Conservation (phyloP, 92 coral and sea anemone species). For the Zoanthus sansibaricus region DNA sequence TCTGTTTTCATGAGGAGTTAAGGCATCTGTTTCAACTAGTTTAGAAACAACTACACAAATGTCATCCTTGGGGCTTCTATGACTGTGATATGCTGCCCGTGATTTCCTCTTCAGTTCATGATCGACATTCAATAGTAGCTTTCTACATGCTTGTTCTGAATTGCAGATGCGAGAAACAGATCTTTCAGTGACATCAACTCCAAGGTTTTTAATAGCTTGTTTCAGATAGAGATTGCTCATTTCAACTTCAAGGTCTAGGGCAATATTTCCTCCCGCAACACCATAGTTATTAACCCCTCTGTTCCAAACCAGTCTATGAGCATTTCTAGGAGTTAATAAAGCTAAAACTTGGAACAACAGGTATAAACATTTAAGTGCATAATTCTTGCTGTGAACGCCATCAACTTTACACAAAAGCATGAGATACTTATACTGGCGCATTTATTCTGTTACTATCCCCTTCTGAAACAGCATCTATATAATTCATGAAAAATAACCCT, state of each 20-base stretch:
- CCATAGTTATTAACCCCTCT: conserved; percentile 36
- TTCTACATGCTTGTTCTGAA: conserved; percentile 12
- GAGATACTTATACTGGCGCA: conserved; percentile 35
- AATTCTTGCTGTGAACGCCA: conserved; percentile 8
- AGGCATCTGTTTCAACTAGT: conserved; percentile 23
- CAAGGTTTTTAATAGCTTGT: conserved; percentile 52
- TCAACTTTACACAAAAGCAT: conserved; percentile 32
- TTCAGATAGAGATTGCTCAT: conserved; percentile 53
- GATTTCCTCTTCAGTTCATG: not conserved
- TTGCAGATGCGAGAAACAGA: conserved; percentile 16
- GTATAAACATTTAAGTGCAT: conserved; percentile 17
- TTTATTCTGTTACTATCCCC: conserved; percentile 41
- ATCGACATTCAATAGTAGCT: not conserved
- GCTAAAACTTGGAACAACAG: conserved; percentile 28
- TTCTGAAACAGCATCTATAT: conserved; percentile 44
- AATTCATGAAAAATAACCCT: conserved; percentile 61
- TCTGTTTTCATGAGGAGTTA: conserved; percentile 21
- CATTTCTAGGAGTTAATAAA: conserved; percentile 43
- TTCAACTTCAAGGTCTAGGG: conserved; percentile 57
- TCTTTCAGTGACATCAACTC: conserved; percentile 18
- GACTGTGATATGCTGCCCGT: conserved; percentile 4
- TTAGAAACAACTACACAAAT: conserved; percentile 21
- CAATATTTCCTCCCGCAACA: conserved; percentile 45
- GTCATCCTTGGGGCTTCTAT: conserved; percentile 13
- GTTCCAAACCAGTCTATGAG: conserved; percentile 49